phyloP scores from a whole-genome alignment of 2,113 vertebrate genomes.

The Numida meleagris region DNA sequence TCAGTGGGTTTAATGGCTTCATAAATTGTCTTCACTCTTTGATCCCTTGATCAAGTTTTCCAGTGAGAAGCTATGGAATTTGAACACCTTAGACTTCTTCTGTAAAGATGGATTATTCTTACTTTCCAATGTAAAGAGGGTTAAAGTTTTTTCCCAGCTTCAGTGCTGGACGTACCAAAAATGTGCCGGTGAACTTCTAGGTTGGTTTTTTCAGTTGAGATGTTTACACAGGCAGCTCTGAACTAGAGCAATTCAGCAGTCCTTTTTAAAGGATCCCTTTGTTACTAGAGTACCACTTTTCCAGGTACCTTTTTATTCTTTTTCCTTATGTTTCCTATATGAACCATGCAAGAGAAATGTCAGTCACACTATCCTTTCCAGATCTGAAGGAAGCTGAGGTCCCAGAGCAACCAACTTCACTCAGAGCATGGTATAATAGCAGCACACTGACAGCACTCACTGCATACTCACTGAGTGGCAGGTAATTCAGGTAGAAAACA shows the following conservation, averaged over 20 bases:
- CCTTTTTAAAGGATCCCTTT: not conserved
- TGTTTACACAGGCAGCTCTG: not conserved
- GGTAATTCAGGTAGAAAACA: constrained; percentile 45
- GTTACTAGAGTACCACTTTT: not conserved
- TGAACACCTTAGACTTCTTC: not conserved
- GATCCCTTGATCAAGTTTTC: not conserved
- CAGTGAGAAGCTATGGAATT: not conserved
- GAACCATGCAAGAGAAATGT: not conserved
- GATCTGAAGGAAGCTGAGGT: not conserved
- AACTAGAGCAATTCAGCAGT: not conserved
- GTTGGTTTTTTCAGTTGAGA: not conserved
- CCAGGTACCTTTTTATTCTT: not conserved
- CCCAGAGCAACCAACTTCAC: not conserved
- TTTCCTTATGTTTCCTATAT: not conserved
- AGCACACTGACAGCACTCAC: not conserved
- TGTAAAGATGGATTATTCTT: not conserved
- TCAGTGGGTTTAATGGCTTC: not conserved
- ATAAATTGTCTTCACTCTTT: not conserved
- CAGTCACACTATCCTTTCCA: not conserved
- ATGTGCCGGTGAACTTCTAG: not conserved
- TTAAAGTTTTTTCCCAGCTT: not conserved
- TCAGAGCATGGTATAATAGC: not conserved
- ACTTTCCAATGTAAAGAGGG: not conserved
- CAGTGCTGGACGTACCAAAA: not conserved
- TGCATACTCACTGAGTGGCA: not conserved